Percentiles rank a stretch among this genome's conserved stretches.
These are phyloP conservation scores for Sturmia bella DNA, from an alignment of 2,888 invertebrate genomes.

Conservation along the genomic window DNA sequence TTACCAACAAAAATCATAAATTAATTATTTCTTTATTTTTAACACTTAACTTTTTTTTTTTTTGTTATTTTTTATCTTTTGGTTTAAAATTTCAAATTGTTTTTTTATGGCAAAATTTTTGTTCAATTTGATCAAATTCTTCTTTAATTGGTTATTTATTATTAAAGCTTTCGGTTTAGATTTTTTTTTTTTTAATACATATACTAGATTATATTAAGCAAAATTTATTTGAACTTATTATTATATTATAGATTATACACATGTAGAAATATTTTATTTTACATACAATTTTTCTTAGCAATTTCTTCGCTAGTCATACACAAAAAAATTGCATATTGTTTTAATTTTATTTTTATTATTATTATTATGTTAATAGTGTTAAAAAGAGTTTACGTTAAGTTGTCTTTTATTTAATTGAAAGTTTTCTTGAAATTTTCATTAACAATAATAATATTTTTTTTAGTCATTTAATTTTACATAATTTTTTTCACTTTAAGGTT, in stretches of 20 bases:
- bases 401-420: slow-evolving; percentile 49
- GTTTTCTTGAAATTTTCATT: slow-evolving; percentile 62
- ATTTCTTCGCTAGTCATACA: slow-evolving; percentile 70
- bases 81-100: slow-evolving; percentile 43
- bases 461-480: slow-evolving; percentile 62
- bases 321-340: slow-evolving; percentile 62
- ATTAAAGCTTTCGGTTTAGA: slow-evolving; percentile 19
- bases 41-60: slow-evolving; percentile 29
- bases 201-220: not conserved
- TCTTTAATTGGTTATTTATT: slow-evolving; percentile 29
- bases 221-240: not conserved
- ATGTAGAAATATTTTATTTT: slow-evolving; percentile 24
- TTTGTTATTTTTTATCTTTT: slow-evolving; percentile 35
- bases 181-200: not conserved
- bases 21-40: slow-evolving; percentile 47
- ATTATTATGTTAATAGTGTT: slow-evolving; percentile 50
- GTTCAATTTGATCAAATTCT: slow-evolving; percentile 17
- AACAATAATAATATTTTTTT: slow-evolving; percentile 29
- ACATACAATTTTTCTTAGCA: slow-evolving; percentile 53
- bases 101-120: slow-evolving; percentile 29
- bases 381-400: slow-evolving; percentile 36
- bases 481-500: slow-evolving; percentile 77
- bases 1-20: slow-evolving; percentile 49
- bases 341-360: slow-evolving; percentile 10
- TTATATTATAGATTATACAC: slow-evolving; percentile 11